A percentile compares a stretch with the other conserved stretches of the same genome.
phyloP scores from a whole-genome alignment of 2,797 vertebrate genomes.

The Capromys pilorides region DNA sequence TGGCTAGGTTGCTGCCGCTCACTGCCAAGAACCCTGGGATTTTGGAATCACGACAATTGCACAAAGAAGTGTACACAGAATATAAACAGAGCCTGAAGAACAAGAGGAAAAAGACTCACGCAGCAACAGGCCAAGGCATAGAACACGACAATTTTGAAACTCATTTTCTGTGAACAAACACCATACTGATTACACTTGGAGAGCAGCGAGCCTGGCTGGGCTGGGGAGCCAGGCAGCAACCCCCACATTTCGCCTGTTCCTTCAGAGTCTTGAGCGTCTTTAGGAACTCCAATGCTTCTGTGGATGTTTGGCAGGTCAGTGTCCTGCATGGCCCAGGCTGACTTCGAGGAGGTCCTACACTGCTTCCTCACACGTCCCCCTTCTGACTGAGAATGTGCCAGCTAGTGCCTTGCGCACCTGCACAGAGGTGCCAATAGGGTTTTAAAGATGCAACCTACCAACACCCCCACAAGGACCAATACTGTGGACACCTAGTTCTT shows the following conservation, averaged over 20 bases:
- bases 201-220: background rate
- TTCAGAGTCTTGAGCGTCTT: background rate
- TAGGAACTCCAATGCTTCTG: background rate
- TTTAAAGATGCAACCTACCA: background rate
- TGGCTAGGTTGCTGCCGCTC: background rate
- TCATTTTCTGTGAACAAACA: background rate
- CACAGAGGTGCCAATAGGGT: background rate
- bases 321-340: background rate
- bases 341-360: background rate
- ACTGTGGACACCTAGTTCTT: background rate
- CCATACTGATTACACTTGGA: background rate
- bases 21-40: background rate
- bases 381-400: background rate
- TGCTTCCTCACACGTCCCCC: background rate
- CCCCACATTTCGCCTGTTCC: background rate
- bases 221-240: background rate
- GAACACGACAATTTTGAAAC: background rate
- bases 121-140: background rate
- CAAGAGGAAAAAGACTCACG: conserved; percentile 1
- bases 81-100: background rate
- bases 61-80: background rate
- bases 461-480: background rate
- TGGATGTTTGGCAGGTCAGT: background rate
- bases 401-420: background rate
- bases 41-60: background rate